phyloP scores from a whole-genome alignment of 92 coral and sea anemone genomes.

The Epizoanthus illoricatus region DNA sequence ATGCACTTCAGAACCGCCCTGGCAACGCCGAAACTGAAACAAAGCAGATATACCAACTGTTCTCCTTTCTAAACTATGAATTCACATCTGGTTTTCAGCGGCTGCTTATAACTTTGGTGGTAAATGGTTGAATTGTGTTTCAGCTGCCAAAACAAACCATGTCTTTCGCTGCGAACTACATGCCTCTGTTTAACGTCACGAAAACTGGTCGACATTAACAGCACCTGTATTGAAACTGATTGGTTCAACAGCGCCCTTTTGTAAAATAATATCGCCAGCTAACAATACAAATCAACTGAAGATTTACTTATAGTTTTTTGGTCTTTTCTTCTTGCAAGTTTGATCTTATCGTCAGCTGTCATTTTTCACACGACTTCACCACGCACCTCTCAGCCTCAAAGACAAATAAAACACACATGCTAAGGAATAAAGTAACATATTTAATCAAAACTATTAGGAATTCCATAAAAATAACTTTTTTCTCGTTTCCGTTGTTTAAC shows the following conservation, averaged over 20 bases:
- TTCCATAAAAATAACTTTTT: neutral
- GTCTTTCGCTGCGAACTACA: neutral
- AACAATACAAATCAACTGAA: neutral
- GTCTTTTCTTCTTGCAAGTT: slow-evolving; percentile 7
- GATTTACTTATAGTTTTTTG: neutral
- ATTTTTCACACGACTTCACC: neutral
- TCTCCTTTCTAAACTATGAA: neutral
- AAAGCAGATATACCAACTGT: neutral
- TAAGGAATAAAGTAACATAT: neutral
- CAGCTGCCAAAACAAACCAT: neutral
- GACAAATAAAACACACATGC: neutral
- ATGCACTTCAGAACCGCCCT: slow-evolving; percentile 1
- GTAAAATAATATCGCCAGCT: neutral
- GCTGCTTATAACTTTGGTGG: neutral
- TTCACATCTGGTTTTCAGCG: neutral
- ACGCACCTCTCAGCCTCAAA: too few relatives aligned
- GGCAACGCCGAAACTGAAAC: neutral
- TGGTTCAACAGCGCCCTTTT: neutral
- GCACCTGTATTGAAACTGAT: slow-evolving; percentile 6
- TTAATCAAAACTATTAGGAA: neutral
- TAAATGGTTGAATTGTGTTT: neutral
- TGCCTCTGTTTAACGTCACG: neutral
- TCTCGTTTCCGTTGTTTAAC: neutral
- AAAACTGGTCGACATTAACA: neutral
- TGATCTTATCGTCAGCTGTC: neutral